A percentile compares a stretch with the other conserved stretches of the same genome.
phyloP scores from a whole-genome alignment of 2,888 invertebrate species.

The Tholera decimalis region DNA sequence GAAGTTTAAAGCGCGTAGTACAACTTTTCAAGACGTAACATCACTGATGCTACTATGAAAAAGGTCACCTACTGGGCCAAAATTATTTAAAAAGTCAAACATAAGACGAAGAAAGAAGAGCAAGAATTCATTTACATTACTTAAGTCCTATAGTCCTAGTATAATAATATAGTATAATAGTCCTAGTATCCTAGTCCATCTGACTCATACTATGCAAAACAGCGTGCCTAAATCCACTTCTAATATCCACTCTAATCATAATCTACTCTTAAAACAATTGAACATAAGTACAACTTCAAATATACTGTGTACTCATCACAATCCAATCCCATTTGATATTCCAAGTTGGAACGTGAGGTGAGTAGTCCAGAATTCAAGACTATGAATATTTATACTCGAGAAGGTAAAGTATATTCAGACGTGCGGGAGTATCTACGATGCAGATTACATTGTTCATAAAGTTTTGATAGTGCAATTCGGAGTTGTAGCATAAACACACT shows the following conservation, averaged over 20 bases:
- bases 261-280: conserved; percentile 43
- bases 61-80: neutral
- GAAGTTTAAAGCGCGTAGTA: neutral
- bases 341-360: conserved; percentile 58
- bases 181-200: too few species aligned
- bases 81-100: too few species aligned
- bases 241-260: too few species aligned
- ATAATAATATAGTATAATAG: too few species aligned
- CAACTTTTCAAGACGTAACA: too few species aligned
- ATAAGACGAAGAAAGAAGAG: neutral
- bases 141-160: too few species aligned
- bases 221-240: conserved; percentile 10
- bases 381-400: conserved; percentile 62
- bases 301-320: conserved; percentile 58
- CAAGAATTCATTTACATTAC: too few species aligned
- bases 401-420: conserved; percentile 48
- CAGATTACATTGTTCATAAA: conserved; percentile 59
- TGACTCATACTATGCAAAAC: too few species aligned
- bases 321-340: conserved; percentile 65
- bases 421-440: conserved; percentile 36
- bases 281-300: conserved; percentile 43
- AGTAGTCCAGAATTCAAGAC: conserved; percentile 61
- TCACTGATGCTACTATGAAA: neutral
- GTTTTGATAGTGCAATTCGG: conserved; percentile 55
- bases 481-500: conserved; percentile 29